These are phyloP conservation scores for Scartelaos histophorus DNA, from an alignment of 2,113 vertebrate species.

Conservation along the genomic window DNA sequence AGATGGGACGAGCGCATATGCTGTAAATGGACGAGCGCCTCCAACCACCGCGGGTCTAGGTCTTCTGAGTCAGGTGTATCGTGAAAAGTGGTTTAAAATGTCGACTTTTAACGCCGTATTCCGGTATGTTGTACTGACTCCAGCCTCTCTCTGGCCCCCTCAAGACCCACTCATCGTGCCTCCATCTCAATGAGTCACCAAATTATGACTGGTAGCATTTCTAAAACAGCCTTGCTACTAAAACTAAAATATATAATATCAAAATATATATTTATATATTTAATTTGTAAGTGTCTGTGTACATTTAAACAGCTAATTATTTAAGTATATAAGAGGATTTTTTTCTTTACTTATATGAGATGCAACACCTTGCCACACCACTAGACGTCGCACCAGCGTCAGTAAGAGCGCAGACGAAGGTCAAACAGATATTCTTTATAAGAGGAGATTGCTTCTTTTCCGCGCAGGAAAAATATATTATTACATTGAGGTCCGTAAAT, in stretches of 20 bases:
- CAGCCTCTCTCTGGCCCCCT: slow-evolving; percentile 9
- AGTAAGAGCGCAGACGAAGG: neutral
- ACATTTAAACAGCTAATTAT: neutral
- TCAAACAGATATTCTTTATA: neutral
- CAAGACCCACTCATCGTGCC: neutral
- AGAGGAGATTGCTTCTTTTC: neutral
- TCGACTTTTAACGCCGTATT: slow-evolving; percentile 37
- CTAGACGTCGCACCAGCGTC: neutral
- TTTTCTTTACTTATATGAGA: neutral
- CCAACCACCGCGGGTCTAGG: slow-evolving; percentile 38
- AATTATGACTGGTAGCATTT: neutral
- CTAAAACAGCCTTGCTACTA: neutral
- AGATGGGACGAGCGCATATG: slow-evolving; percentile 34
- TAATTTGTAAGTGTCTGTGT: neutral
- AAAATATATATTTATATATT: no score
- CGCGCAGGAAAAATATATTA: no score
- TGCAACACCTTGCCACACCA: neutral
- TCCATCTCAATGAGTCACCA: slow-evolving; percentile 8
- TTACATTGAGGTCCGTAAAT: neutral
- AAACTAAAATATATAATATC: neutral
- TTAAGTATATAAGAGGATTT: neutral
- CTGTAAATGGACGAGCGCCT: slow-evolving; percentile 28
- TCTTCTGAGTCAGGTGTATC: slow-evolving; percentile 3
- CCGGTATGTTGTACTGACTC: neutral
- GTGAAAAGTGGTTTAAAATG: slow-evolving; percentile 22